Evolutionary conservation across 2,113 vertebrate species (phyloP), one percentile per base, ranked within the genome.

Genomic region (Macaca nemestrina): DNA sequence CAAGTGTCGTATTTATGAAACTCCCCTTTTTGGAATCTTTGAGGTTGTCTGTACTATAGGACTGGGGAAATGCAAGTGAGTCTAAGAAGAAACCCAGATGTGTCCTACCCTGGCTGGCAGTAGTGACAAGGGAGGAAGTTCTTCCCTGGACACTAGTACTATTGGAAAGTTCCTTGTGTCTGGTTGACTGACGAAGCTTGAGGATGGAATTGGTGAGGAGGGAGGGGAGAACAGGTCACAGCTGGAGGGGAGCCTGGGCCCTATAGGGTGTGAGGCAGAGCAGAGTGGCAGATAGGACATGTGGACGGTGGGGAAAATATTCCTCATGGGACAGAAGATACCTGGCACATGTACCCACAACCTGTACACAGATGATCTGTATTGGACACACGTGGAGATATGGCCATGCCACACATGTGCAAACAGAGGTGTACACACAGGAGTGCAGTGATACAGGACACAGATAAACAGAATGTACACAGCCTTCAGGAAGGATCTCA

Each of bases 161-260:
- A 1, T 43, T 87, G 89, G 78, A 80, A 97, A 89, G 61, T 90
- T 94, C 61, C 88, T 78, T 64, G 20, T 59, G 79, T 78, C 67
- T 87, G 88, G 27, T 48, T 95, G 84, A 79, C 57, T 86, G 88
- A 3, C 87, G 82, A 67, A 75, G 73, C 40, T 50, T 78, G 72
- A 23, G 73, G 11, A 30, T 95, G 85, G 57, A 70, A 30, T 40
- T 79, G 59, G 17, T 90, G 83, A 79, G 79, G 61, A 95, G 82
- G 59, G 57, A 83, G 92, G 75, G 88, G 78, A 94, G 79, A 80
- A 83, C 96, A 96, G 93, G 97, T 94, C 86, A 50, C 27, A 87
- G 88, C 94, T 40, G 55, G 84, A 93, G 73, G 85, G 80, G 27
- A 27, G 43, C 61, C 55, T 18, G 9, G 68, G 25, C 87, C 75